Base-by-base conservation (phyloP, 2,888 invertebrate genomes). In the Tachina grossa region DNA sequence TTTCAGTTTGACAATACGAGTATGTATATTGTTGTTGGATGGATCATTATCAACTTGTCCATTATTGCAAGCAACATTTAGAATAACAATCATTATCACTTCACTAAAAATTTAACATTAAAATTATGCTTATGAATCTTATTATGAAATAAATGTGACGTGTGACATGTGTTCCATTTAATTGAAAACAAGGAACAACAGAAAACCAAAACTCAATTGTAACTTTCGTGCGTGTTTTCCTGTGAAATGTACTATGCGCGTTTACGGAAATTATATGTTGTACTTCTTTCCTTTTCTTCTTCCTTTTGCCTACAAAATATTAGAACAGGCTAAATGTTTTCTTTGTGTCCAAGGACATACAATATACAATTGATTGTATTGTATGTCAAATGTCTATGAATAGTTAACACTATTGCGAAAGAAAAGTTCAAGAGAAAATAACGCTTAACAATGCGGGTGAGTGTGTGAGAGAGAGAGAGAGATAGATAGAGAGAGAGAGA, bases 81-180 rank as follows among this genome's bases (percentile, higher is more conserved):
- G 66, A 31, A 59, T 31, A 65, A 57, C 10, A 71, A 65, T 31
- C 55, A 65, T 57, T 72, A 55, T 55, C 80, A 65, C 55, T 19
- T 51, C 31, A 72, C 71, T 57, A 78, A 55, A 57, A 19, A 57
- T 31, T 31, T 6, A 68, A 61, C 59, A 66, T 39, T 72, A 72
- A 49, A 53, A 55, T 53, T 63, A 31, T 55, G 45, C 69, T 85
- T 77, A 78, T 57, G 81, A 68, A 81, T 85, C 68, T 78, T 68
- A 75, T 78, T 85, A 75, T 69, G 45, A 66, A 78, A 69, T 47
- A 79, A 83, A 79, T 83, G 72, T 72, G 83, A 65, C 85, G 72
- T 83, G 83, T 80, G 79, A 76, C 83, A 85, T 80, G 79, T 83
- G 82, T 79, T 85, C 63, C 82, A 72, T 79, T 83, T 79, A 49